Evolutionary conservation across 2,888 invertebrate genomes (phyloP), one percentile per base, ranked within the genome.

Genomic region (Paralinhomoeus sp.): DNA sequence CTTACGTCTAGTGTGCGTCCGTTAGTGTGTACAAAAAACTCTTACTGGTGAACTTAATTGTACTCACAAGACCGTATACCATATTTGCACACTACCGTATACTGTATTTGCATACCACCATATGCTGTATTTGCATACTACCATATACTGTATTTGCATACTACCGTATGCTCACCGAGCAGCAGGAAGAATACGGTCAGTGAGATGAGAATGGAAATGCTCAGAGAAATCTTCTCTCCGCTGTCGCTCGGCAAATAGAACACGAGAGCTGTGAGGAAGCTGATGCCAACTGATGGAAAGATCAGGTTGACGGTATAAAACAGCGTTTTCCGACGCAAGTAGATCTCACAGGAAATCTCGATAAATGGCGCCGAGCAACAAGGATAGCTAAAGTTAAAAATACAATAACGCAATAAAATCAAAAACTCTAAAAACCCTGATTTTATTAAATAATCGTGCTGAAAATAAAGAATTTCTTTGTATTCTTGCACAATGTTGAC

Each of bases 151-250:
- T n/a, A n/a, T n/a, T n/a, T n/a, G n/a, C n/a, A n/a, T n/a, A n/a
- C n/a, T n/a, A n/a, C n/a, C n/a, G n/a, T n/a, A n/a, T 37, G 43
- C 50, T 15, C 3, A 53, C 53, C 55, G 55, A 93, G 81, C 68
- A 93, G 73, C 52, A 93, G 73, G 72, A 93, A 93, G 75, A 93
- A 93, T 73, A 93, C 91, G 72, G 91, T 89, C 62, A 93, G 80
- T 68, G 89, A 87, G 70, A 93, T 87, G 58, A 93, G 75, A 68
- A 93, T 93, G 46, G 89, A 91, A 67, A 93, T 67, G 44, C 89
- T 89, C 37, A 97, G 71, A 1, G 89, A 87, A 48, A 97, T 89
- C 67, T 93, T 97, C 65, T 97, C 93, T 21, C 91, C 89, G 1
- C 87, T 87, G 66, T 93, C 91, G 1, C 89, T 87, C 42, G 93